A percentile compares a stretch with the other conserved stretches of the same genome.
phyloP scores from a whole-genome alignment of 2,888 invertebrate genomes.

The Achlya flavicornis region DNA sequence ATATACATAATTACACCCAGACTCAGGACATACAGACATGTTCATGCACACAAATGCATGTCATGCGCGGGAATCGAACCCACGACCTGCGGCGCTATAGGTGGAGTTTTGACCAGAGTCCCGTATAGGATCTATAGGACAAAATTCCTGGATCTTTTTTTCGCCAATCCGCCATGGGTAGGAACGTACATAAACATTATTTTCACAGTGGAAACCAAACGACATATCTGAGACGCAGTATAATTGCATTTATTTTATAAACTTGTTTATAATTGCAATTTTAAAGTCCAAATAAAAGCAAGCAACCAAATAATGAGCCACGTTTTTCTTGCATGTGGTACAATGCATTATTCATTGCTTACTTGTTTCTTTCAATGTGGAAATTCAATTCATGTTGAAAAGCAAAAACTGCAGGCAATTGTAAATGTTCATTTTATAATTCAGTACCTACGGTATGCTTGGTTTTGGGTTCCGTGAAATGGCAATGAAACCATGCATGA shows the following conservation, averaged over 20 bases:
- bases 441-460: not conserved
- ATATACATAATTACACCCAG: no score
- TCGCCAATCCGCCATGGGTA: no score
- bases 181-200: not conserved
- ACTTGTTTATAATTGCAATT: slow-evolving; percentile 3
- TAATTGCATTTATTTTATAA: slow-evolving; percentile 1
- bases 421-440: slow-evolving; percentile 4
- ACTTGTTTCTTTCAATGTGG: not conserved
- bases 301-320: slow-evolving; percentile 11
- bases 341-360: slow-evolving; percentile 23
- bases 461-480: not conserved
- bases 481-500: not conserved
- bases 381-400: slow-evolving; percentile 14
- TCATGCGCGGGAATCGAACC: no score
- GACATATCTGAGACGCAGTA: not conserved
- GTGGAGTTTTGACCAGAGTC: no score
- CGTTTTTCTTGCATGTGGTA: slow-evolving; percentile 16
- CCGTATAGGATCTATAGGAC: no score
- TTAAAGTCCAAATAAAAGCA: slow-evolving; percentile 7
- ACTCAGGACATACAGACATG: no score
- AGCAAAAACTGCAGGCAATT: slow-evolving; percentile 8
- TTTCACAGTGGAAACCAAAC: not conserved
- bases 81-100: no score
- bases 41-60: no score
- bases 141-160: no score